Conservation (phyloP, 1,140 invertebrate species). For the Penaeus japonicus region DNA sequence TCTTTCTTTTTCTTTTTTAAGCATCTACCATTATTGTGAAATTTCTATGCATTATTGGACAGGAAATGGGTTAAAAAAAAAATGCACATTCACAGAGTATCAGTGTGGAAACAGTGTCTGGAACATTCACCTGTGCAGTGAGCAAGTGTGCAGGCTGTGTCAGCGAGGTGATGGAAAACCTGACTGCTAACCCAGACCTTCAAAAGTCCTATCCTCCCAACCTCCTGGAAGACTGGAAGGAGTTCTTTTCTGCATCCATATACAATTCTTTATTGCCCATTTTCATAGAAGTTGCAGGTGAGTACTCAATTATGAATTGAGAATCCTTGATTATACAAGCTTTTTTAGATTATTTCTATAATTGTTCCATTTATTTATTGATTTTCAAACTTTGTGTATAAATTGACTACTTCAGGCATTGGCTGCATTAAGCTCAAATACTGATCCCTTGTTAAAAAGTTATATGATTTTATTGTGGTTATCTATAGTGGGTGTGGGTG, state of each 20-base stretch:
- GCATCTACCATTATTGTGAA: neutral
- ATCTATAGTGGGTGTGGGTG: too few species aligned
- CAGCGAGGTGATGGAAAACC: slow-evolving; percentile 14
- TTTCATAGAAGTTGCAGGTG: slow-evolving; percentile 60
- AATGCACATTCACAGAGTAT: slow-evolving; percentile 62
- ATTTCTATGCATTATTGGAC: neutral
- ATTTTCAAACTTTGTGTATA: too few species aligned
- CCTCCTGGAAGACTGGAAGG: slow-evolving; percentile 62
- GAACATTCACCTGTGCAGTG: slow-evolving; percentile 27
- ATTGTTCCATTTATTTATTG: too few species aligned
- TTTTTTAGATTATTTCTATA: neutral
- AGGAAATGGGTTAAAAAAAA: neutral
- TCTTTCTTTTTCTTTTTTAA: neutral
- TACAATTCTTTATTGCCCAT: slow-evolving; percentile 61
- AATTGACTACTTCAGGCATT: neutral
- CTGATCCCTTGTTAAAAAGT: neutral
- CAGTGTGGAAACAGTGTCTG: slow-evolving; percentile 11
- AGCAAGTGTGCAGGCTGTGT: slow-evolving; percentile 24
- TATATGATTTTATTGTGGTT: too few species aligned
- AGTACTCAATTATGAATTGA: too few species aligned
- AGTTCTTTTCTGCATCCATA: slow-evolving; percentile 64
- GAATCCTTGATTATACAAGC: too few species aligned
- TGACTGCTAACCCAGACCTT: neutral
- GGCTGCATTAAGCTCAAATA: neutral
- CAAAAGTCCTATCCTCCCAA: slow-evolving; percentile 18